Conservation (phyloP, 2,888 invertebrate species). For the Calliscelio sp. region DNA sequence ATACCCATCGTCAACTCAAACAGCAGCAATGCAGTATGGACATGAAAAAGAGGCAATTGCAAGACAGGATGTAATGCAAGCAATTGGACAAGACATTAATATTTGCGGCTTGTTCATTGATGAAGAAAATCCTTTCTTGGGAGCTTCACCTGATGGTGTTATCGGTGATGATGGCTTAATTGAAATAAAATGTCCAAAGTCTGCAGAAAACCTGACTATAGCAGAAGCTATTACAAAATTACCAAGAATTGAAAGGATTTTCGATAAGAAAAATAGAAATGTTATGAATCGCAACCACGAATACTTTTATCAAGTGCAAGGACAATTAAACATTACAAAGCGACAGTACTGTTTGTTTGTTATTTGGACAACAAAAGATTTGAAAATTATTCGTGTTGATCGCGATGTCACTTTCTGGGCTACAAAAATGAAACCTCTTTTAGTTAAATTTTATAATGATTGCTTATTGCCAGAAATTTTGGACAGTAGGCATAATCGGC, state of each 20-base stretch:
- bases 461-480: conserved; percentile 10
- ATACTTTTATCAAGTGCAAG: conserved; percentile 15
- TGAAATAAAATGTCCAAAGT: conserved; percentile 65
- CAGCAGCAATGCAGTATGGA: conserved; percentile 50
- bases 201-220: conserved; percentile 13
- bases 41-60: conserved; percentile 59
- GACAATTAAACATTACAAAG: conserved; percentile 15
- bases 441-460: not conserved
- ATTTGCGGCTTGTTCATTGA: conserved; percentile 64
- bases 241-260: conserved; percentile 23
- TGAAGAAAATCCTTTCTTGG: conserved; percentile 29
- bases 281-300: not conserved
- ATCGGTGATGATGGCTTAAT: conserved; percentile 63
- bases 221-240: conserved; percentile 23
- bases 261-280: not conserved
- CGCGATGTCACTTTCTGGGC: not conserved
- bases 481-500: not conserved
- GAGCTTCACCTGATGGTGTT: conserved; percentile 65
- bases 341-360: conserved; percentile 16
- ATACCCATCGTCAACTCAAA: conserved; percentile 40
- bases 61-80: not conserved
- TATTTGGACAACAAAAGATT: not conserved
- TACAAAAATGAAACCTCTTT: not conserved
- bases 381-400: conserved; percentile 5
- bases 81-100: not conserved